Base-by-base conservation (phyloP, 2,888 invertebrate genomes). In the Coleophora deauratella region DNA sequence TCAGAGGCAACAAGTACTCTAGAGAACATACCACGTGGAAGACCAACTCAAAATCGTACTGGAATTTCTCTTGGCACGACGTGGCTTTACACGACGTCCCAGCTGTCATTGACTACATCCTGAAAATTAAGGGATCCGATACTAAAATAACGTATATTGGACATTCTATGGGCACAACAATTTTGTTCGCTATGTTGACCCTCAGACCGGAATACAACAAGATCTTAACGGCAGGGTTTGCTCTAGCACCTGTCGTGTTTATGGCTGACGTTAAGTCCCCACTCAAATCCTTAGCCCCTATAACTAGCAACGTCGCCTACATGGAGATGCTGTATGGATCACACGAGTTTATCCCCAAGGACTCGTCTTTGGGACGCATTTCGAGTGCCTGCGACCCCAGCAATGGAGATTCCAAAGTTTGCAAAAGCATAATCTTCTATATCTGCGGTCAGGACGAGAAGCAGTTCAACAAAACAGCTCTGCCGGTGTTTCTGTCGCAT, bases 131-230 rank as follows among this genome's bases (percentile, higher is more conserved):
- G 57, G 73, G 72, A n/a, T 38, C 51, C 3, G 54, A 51, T 12
- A 58, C 72, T 1, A 70, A 74, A 48, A 71, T 86, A 9, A 87
- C 88, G 40, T 97, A 96, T 67, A 86, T 96, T 14, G 98, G 97
- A 0, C 96, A 97, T 72, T 97, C 96, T 0, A 96, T 97, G 91
- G 97, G 97, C 1, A 93, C 93, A 0, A 92, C 94, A 0, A 89
- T 91, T 64, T 89, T 92, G 45, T 92, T 91, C 57, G 91, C 91
- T 0, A 89, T 93, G 78, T 84, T 93, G 46, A 87, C 91, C 0
- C 72, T 88, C 34, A 72, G 88, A 31, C 92, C 92, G 0, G 89
- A 91, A 61, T 90, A 91, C 46, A 91, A 92, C 45, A 72, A 88
- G 1, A 88, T 88, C 47, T 73, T 94, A 13, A 86, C 85, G 37